These are phyloP conservation scores for Chinchilla lanigera DNA, from an alignment of 2,113 vertebrate genomes.

Conservation along the genomic window DNA sequence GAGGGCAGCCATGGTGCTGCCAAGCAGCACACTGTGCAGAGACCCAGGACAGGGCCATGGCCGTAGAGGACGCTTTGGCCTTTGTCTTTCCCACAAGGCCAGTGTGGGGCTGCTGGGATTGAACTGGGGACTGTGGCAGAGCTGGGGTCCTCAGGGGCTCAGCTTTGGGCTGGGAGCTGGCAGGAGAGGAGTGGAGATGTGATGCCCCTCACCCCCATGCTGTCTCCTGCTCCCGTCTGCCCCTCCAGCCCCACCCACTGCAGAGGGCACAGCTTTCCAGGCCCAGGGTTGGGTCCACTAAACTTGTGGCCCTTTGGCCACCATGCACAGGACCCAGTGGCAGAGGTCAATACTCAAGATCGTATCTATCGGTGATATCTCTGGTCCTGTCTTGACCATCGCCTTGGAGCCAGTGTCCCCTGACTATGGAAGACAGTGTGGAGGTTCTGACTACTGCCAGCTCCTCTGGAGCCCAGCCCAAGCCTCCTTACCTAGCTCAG, in stretches of 20 bases:
- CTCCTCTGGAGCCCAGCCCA: neutral
- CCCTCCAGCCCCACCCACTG: neutral
- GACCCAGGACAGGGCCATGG: neutral
- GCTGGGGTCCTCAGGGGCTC: neutral
- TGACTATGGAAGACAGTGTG: neutral
- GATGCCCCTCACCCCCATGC: neutral
- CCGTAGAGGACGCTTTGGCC: neutral
- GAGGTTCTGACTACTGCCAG: too few species aligned
- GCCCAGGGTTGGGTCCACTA: neutral
- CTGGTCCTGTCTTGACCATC: neutral
- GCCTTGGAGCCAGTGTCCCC: neutral
- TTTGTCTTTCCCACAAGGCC: neutral
- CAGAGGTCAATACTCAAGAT: neutral
- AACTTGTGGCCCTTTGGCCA: neutral
- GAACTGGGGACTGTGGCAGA: neutral
- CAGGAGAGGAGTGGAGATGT: neutral
- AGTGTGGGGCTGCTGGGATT: neutral
- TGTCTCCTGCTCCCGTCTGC: neutral
- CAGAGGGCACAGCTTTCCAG: neutral
- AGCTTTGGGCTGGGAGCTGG: neutral
- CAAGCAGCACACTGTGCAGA: fast-evolving
- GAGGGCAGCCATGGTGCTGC: neutral
- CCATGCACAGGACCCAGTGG: neutral
- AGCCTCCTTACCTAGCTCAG: neutral
- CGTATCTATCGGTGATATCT: neutral